Conservation (phyloP, 2,113 vertebrate species). For the Neolamprologus hecqui region DNA sequence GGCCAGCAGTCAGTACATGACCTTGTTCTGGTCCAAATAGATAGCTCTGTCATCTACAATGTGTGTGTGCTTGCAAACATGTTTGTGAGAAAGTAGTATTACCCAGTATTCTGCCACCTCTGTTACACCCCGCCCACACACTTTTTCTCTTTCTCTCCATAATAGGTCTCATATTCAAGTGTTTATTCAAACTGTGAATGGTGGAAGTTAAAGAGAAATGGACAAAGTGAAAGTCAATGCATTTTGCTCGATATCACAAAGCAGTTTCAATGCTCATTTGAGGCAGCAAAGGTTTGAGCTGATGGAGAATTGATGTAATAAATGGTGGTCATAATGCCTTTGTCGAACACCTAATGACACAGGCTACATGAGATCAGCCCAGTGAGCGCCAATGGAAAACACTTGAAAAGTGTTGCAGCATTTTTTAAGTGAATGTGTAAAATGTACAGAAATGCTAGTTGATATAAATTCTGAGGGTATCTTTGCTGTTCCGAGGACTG, state of each 20-base stretch:
- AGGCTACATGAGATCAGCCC: neutral
- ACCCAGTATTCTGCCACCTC: conserved; percentile 1
- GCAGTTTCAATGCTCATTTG: neutral
- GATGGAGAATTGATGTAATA: conserved; percentile 13
- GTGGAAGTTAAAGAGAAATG: neutral
- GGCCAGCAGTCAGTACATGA: conserved; percentile 41
- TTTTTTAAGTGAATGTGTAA: neutral
- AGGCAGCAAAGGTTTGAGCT: neutral
- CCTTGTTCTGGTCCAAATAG: conserved; percentile 51
- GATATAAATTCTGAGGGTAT: neutral
- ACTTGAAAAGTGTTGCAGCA: neutral
- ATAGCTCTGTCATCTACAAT: conserved; percentile 33
- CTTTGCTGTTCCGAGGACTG: neutral
- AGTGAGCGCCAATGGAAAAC: neutral
- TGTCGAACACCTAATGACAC: neutral
- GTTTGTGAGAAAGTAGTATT: neutral
- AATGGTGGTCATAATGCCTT: neutral
- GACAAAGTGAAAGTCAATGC: conserved; percentile 12
- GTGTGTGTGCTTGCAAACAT: neutral
- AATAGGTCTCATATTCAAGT: neutral
- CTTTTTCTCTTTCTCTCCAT: neutral
- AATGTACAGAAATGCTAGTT: neutral
- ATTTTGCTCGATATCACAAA: neutral
- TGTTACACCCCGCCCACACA: neutral
- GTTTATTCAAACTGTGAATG: neutral